Evolutionary conservation across 2,888 invertebrate species (phyloP).

Genomic region (Temnothorax rugatulus): DNA sequence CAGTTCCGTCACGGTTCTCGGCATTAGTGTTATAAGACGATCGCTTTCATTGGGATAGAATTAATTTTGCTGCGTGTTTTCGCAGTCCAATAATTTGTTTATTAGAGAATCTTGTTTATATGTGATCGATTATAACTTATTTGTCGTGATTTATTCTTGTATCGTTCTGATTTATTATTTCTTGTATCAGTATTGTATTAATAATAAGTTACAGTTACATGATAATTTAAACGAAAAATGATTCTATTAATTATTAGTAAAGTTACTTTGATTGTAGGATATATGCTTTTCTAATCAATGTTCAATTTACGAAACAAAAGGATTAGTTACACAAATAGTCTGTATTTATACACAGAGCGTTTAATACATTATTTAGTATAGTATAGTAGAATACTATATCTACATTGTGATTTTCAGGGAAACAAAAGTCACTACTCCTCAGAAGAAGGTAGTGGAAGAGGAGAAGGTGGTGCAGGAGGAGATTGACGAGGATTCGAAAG

Average conservation of each 20-base stretch:
- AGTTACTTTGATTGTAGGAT: not conserved
- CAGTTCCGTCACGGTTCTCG: not conserved
- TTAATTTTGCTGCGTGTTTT: not conserved
- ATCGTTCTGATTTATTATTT: too few relatives aligned
- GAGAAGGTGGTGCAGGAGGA: slow-evolving; percentile 80
- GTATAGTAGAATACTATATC: not conserved
- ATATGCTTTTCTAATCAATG: not conserved
- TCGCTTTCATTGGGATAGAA: not conserved
- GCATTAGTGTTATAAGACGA: not conserved
- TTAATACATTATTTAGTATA: not conserved
- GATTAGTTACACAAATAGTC: not conserved
- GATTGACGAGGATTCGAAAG: slow-evolving; percentile 85
- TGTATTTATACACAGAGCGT: not conserved
- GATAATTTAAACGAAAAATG: not conserved
- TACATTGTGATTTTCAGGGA: slow-evolving; percentile 76
- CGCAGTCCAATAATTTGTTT: not conserved
- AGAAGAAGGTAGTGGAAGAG: slow-evolving; percentile 87
- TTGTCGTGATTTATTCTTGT: not conserved
- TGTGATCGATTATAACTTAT: not conserved
- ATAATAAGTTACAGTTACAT: not conserved
- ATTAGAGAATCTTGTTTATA: not conserved
- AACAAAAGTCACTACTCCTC: slow-evolving; percentile 85
- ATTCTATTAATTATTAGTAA: not conserved
- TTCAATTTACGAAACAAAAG: not conserved
- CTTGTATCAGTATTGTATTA: not conserved